Evolutionary conservation across 2,888 invertebrate species (phyloP).

Genomic region (Petrolisthes cinctipes): DNA sequence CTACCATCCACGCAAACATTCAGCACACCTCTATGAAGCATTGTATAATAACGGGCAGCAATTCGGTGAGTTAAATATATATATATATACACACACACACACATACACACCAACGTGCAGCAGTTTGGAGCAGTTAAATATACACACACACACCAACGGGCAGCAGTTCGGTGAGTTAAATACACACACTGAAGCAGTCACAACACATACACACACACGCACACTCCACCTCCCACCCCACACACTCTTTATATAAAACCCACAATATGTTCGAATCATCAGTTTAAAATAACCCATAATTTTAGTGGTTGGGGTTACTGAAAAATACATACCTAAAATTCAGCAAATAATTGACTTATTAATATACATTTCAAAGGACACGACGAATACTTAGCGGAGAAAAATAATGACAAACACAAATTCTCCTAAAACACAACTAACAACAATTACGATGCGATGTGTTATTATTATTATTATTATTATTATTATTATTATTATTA

Average conservation of each 20-base stretch:
- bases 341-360: too few species aligned
- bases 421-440: too few species aligned
- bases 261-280: too few species aligned
- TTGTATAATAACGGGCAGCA: slow-evolving; percentile 69
- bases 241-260: neutral
- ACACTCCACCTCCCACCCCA: neutral
- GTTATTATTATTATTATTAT: neutral
- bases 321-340: too few species aligned
- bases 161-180: too few species aligned
- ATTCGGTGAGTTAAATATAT: slow-evolving; percentile 66
- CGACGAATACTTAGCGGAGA: too few species aligned
- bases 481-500: slow-evolving; percentile 7
- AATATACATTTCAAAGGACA: too few species aligned
- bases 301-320: too few species aligned
- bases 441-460: too few species aligned
- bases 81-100: neutral
- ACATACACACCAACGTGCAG: too few species aligned
- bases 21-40: slow-evolving; percentile 69
- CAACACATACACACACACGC: neutral
- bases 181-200: neutral
- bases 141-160: neutral
- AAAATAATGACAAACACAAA: too few species aligned
- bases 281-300: too few species aligned
- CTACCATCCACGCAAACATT: slow-evolving; percentile 69
- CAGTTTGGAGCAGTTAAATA: neutral